Evolutionary conservation across 2,888 invertebrate species (phyloP), one percentile per base, ranked within the genome.

Genomic region (Eupsilia transversa): DNA sequence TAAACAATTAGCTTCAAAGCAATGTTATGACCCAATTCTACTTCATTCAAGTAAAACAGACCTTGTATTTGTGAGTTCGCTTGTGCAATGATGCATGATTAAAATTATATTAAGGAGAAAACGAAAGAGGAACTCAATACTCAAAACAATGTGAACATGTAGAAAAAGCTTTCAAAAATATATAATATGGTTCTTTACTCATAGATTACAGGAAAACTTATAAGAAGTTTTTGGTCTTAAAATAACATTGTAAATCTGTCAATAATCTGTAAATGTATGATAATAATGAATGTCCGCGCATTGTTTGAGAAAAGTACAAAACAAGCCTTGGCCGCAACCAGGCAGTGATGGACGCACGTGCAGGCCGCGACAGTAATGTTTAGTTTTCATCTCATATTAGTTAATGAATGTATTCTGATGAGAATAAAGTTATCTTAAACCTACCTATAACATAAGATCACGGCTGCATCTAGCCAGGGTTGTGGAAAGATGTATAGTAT

Each of bases 1-100:
- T 72, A 80, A 77, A 35, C 59, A 68, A 70, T 61, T 17, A 69
- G 64, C 33, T 43, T 17, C n/a, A 6, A 63, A 63, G 64, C 63
- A 12, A 41, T 41, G 41, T 20, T 56, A 30, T 56, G 63, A 72
- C 35, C 64, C 59, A 59, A 52, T 52, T 64, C 23, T 35, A 52
- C 14, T 35, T 38, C 57, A 6, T 17, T 65, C 41, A 66, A 49
- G 33, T 49, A 30, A 63, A 61, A 56, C n/a, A 35, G 41, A 20
- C 35, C 10, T 61, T 52, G 14, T 23, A n/a, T 30, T 59, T n/a
- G n/a, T 49, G 20, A 30, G 46, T 49, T 23, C 17, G 33, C 30
- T 17, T 17, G 30, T 30, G 38, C 14, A 46, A 46, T 46, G 20
- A 61, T 23, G 23, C 33, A 17, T 27, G 17, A 43, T 61, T 27